phyloP scores from a whole-genome alignment of 2,888 invertebrate genomes.

The Drosophila borborema region DNA sequence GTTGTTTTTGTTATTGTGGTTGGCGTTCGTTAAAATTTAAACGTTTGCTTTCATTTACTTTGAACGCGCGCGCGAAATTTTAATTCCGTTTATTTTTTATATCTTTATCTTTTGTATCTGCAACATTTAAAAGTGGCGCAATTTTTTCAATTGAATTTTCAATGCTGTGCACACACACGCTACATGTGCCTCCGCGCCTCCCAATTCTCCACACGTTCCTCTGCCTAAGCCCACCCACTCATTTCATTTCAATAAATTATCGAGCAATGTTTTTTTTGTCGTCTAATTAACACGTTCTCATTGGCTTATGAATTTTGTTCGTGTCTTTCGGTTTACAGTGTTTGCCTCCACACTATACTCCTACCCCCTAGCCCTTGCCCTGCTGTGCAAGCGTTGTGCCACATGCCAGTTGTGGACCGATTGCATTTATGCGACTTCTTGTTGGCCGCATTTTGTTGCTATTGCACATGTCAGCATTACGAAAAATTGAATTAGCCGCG shows the following conservation, averaged over 20 bases:
- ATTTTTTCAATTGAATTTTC: conserved; percentile 50
- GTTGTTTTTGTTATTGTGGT: conserved; percentile 24
- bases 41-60: conserved; percentile 70
- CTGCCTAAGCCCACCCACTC: conserved; percentile 10
- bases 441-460: conserved; percentile 69
- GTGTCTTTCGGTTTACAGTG: conserved; percentile 25
- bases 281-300: conserved; percentile 76
- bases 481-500: conserved; percentile 73
- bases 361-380: conserved; percentile 5
- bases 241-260: conserved; percentile 62
- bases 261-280: conserved; percentile 29
- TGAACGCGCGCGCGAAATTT: conserved; percentile 65
- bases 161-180: conserved; percentile 75
- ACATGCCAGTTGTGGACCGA: conserved; percentile 25
- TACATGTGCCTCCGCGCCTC: conserved; percentile 6
- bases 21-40: conserved; percentile 78
- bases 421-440: conserved; percentile 76
- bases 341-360: neutral
- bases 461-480: conserved; percentile 52
- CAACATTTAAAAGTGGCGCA: conserved; percentile 45
- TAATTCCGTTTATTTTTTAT: conserved; percentile 54
- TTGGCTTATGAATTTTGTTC: conserved; percentile 55
- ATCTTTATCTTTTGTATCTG: conserved; percentile 54
- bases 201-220: neutral
- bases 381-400: conserved; percentile 11